Evolutionary conservation across 2,797 vertebrate genomes (phyloP), one percentile per base, ranked within the genome.

Genomic region (Darevskia nairensis): DNA sequence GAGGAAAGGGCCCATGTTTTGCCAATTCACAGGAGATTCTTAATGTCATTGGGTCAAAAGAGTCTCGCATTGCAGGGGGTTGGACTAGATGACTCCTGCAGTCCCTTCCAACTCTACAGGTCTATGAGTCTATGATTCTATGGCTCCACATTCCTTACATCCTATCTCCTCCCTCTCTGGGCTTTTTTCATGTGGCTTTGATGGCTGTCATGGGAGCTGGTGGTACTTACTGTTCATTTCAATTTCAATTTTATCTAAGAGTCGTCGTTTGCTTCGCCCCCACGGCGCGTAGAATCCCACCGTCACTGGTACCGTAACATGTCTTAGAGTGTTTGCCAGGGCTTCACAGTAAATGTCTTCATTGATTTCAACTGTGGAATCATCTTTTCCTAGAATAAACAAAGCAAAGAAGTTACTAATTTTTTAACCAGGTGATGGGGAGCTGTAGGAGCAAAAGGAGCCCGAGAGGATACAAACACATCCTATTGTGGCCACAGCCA

Each of bases 281-380:
- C 90, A 89, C 2, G 64, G 84, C 2, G 84, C 80, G n/a, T 86
- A 91, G n/a, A 91, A 83, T 3, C 90, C 90, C 19, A 91, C 84
- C 11, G 80, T 86, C n/a, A 72, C 80, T 0, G 90, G 90, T 3
- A 66, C 72, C 3, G 21, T 46, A 3, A 86, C 3, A 1, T 86
- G 29, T 19, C 75, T 55, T 9, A 91, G 84, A 8, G 80, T 76
- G 27, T 71, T 39, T 1, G 83, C 90, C 59, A 91, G 61, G 39
- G 82, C 85, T 11, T 5, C 1, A 21, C 87, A 85, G n/a, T 87
- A 91, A 27, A 29, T 46, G 4, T 68, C 39, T 4, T 89, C 81
- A 4, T 75, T 64, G 10, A 50, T 50, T 50, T 0, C 10, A 3
- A 0, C 46, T 50, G 46, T 50, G 11, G 46, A 50, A 50, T 50